A percentile compares a stretch with the other conserved stretches of the same genome.
Evolutionary conservation across 2,113 vertebrate genomes (phyloP).

Genomic region (Montifringilla adamsi): DNA sequence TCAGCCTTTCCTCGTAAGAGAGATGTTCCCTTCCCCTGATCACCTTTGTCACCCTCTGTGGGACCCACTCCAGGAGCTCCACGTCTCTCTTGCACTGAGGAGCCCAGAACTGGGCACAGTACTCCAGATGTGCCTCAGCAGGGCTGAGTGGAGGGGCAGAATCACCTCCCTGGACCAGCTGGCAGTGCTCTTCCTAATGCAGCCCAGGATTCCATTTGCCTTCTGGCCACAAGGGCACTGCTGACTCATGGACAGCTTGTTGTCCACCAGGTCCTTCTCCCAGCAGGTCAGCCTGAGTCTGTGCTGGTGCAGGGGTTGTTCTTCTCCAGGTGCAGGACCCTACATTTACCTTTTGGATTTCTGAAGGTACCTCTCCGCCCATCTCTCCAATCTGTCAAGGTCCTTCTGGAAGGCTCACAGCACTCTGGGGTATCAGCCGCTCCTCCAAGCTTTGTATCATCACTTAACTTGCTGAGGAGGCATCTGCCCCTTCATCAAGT

Average conservation of each 20-base stretch:
- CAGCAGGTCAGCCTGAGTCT: background rate
- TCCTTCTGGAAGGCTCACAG: background rate
- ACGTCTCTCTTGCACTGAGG: background rate
- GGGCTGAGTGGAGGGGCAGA: background rate
- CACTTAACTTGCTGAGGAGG: background rate
- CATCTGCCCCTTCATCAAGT: background rate
- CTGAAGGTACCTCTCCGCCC: background rate
- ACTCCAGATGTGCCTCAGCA: background rate
- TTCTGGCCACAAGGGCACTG: background rate
- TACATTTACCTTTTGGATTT: background rate
- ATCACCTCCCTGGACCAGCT: background rate
- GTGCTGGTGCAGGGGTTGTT: background rate
- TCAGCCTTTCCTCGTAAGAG: background rate
- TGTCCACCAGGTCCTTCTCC: background rate
- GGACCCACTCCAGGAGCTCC: background rate
- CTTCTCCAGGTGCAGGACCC: background rate
- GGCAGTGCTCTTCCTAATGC: background rate
- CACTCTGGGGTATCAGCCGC: rapidly evolving
- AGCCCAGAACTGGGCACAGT: background rate
- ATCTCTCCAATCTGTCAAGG: background rate
- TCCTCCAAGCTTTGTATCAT: background rate
- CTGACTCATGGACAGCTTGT: background rate
- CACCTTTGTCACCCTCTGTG: background rate
- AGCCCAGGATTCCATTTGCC: background rate
- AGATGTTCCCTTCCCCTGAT: background rate